A percentile compares a stretch with the other conserved stretches of the same genome.
These are phyloP conservation scores for Noctuana brunneofusca DNA, from an alignment of 2,888 invertebrate genomes.

Conservation along the genomic window DNA sequence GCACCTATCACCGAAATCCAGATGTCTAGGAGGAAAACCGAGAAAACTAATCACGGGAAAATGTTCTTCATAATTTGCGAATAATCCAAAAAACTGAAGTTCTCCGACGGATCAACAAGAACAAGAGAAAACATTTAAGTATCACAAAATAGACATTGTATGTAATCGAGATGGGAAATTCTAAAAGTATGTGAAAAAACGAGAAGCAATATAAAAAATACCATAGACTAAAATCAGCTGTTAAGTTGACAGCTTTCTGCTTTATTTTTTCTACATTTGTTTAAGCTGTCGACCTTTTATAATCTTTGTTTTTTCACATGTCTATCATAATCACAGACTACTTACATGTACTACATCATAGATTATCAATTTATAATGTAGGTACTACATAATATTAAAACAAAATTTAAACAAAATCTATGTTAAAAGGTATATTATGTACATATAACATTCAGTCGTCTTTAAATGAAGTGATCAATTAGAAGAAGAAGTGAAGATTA, in stretches of 20 bases:
- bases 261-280: too few relatives aligned
- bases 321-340: too few relatives aligned
- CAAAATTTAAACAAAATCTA: too few relatives aligned
- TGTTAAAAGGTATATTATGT: too few relatives aligned
- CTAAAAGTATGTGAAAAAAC: constrained; percentile 47
- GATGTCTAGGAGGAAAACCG: constrained; percentile 49
- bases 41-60: constrained; percentile 56
- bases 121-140: constrained; percentile 61
- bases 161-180: constrained; percentile 43
- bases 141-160: constrained; percentile 43
- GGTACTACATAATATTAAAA: too few relatives aligned
- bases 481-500: too few relatives aligned
- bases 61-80: constrained; percentile 58
- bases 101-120: constrained; percentile 67
- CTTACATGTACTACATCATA: too few relatives aligned
- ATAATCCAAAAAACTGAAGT: constrained; percentile 61
- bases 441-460: too few relatives aligned
- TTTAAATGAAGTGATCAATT: too few relatives aligned
- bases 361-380: too few relatives aligned
- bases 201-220: constrained; percentile 36
- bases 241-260: constrained; percentile 23
- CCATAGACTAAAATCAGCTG: constrained; percentile 65
- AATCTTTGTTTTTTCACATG: too few relatives aligned
- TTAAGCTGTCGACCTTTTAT: too few relatives aligned
- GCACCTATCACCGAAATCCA: constrained; percentile 56